Evolutionary conservation across 2,797 vertebrate genomes (phyloP).

Genomic region (Helostoma temminkii): DNA sequence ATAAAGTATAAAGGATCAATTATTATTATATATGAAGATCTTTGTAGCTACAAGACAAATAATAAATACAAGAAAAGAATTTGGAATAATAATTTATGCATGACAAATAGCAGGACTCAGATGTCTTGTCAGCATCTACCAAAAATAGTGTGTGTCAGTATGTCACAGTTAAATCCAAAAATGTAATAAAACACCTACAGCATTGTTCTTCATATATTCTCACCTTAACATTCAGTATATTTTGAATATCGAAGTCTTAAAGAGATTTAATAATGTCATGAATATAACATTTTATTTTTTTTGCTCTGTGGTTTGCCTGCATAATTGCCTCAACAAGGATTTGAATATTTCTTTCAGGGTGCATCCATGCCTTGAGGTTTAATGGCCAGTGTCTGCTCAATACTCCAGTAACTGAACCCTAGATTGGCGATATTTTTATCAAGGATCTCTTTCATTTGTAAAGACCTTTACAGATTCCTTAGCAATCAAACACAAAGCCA

Average conservation of each 20-base stretch:
- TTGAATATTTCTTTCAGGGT: slow-evolving; percentile 40
- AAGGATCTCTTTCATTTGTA: slow-evolving; percentile 47
- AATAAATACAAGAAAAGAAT: background rate
- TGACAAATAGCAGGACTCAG: background rate
- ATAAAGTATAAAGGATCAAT: too few species aligned
- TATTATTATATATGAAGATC: slow-evolving; percentile 1
- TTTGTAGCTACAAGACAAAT: background rate
- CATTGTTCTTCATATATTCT: background rate
- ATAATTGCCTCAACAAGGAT: slow-evolving; percentile 45
- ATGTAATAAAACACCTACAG: background rate
- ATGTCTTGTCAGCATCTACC: background rate
- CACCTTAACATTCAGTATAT: slow-evolving; percentile 17
- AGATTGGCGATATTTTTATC: slow-evolving; percentile 51
- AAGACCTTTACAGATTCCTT: slow-evolving; percentile 59
- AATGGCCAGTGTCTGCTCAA: slow-evolving; percentile 53
- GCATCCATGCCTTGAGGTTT: slow-evolving; percentile 51
- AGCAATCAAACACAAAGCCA: slow-evolving; percentile 72
- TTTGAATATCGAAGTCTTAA: background rate
- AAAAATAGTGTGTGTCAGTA: slow-evolving; percentile 18
- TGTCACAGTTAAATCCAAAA: slow-evolving; percentile 27
- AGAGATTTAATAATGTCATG: slow-evolving; percentile 29
- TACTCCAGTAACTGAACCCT: slow-evolving; percentile 57
- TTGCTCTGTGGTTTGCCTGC: slow-evolving; percentile 24
- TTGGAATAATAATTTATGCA: background rate
- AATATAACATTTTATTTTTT: slow-evolving; percentile 34